A percentile compares a stretch with the other conserved stretches of the same genome.
These are phyloP conservation scores for Euplagia quadripunctaria DNA, from an alignment of 2,888 invertebrate genomes.

Conservation along the genomic window DNA sequence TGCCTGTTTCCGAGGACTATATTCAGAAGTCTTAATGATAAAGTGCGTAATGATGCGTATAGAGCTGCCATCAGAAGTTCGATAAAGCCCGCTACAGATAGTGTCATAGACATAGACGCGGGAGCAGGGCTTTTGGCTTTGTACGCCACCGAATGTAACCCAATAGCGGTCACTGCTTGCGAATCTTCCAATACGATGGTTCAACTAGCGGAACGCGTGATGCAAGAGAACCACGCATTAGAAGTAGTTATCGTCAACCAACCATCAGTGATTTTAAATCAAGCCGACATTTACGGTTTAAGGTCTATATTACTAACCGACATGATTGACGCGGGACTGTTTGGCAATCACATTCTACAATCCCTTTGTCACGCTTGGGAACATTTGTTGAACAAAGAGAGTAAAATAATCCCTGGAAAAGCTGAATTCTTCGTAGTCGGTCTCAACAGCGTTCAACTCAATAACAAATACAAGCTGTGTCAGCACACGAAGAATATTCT, in stretches of 20 bases:
- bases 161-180: conserved; percentile 53
- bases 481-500: conserved; percentile 19
- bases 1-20: conserved; percentile 25
- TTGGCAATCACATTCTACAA: conserved; percentile 75
- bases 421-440: conserved; percentile 39
- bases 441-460: conserved; percentile 29
- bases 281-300: conserved; percentile 22
- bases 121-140: conserved; percentile 84
- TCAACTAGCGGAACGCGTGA: conserved; percentile 31
- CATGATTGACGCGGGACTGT: conserved; percentile 33
- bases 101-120: conserved; percentile 35
- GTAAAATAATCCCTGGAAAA: conserved; percentile 34
- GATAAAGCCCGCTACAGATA: conserved; percentile 29
- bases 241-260: conserved; percentile 29
- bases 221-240: conserved; percentile 29
- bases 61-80: conserved; percentile 30
- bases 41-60: conserved; percentile 38
- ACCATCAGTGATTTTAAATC: conserved; percentile 20
- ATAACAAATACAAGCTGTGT: conserved; percentile 30
- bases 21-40: conserved; percentile 36
- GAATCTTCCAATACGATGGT: conserved; percentile 29
- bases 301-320: conserved; percentile 35
- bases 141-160: conserved; percentile 84
- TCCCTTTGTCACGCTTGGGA: conserved; percentile 89
- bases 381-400: conserved; percentile 24